A percentile compares a stretch with the other conserved stretches of the same genome.
phyloP scores from a whole-genome alignment of 2,888 invertebrate genomes.

The Dexiosoma caninum region DNA sequence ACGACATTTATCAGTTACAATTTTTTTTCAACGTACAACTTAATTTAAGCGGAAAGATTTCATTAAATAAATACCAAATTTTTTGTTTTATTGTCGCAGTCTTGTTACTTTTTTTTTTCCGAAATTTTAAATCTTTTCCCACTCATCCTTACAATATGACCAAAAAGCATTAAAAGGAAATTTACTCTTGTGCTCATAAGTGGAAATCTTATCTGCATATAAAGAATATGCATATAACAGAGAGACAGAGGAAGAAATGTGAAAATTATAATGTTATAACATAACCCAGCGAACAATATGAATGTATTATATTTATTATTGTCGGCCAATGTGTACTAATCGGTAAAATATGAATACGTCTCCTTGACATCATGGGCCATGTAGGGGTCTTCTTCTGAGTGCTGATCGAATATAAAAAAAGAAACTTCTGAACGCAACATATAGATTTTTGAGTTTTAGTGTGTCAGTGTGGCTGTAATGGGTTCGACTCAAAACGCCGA shows the following conservation, averaged over 20 bases:
- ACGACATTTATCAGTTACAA: neutral
- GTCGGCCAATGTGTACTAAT: no score
- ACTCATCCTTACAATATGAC: no score
- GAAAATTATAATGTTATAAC: neutral
- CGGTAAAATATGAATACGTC: no score
- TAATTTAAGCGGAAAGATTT: neutral
- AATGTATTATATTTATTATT: no score
- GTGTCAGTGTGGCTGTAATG: no score
- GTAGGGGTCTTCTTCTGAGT: no score
- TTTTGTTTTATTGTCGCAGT: neutral
- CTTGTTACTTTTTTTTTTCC: neutral
- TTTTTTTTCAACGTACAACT: neutral
- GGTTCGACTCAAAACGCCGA: no score
- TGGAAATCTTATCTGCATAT: neutral
- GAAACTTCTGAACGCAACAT: no score
- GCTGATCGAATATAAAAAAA: no score
- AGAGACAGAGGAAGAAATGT: neutral
- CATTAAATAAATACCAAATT: neutral
- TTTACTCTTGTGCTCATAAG: neutral
- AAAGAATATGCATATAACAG: no score
- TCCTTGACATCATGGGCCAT: no score
- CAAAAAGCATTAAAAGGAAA: constrained; percentile 1
- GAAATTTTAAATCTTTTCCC: neutral
- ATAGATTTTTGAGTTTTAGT: no score
- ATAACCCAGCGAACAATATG: neutral